A percentile compares a stretch with the other conserved stretches of the same genome.
phyloP scores from a whole-genome alignment of 2,113 vertebrate genomes.

The Petaurus breviceps region DNA sequence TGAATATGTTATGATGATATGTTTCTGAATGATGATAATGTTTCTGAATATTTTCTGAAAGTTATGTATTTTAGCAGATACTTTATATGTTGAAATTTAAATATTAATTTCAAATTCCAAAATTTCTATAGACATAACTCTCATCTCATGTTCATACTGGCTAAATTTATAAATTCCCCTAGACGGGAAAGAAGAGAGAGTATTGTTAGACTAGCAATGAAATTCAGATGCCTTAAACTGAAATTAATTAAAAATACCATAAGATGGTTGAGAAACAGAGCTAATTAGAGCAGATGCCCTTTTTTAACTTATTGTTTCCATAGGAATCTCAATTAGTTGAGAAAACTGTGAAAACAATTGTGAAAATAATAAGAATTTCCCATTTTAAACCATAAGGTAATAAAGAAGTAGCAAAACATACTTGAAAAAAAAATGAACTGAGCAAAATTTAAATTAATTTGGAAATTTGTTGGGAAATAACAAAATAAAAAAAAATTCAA shows the following conservation, averaged over 20 bases:
- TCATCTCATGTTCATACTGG: background rate
- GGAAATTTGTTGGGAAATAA: no score
- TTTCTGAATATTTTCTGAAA: slow-evolving; percentile 25
- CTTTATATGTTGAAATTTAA: background rate
- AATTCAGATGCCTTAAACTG: slow-evolving; percentile 3
- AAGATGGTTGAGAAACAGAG: background rate
- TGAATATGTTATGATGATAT: slow-evolving; percentile 12
- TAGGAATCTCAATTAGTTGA: no score
- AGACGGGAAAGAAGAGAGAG: background rate
- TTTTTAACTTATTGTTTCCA: background rate
- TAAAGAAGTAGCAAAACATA: no score
- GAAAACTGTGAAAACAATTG: background rate
- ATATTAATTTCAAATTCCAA: slow-evolving; percentile 8
- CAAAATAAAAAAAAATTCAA: no score
- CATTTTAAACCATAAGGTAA: slow-evolving; percentile 8
- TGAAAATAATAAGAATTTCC: background rate
- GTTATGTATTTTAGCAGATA: background rate
- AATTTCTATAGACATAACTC: slow-evolving; percentile 3
- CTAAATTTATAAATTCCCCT: background rate
- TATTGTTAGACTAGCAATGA: background rate
- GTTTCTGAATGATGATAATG: no score
- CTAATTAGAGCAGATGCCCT: background rate
- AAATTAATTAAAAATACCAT: background rate
- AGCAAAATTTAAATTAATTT: no score
- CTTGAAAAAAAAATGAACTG: no score